phyloP scores from a whole-genome alignment of 2,888 invertebrate species.

The Epiblema foenella region DNA sequence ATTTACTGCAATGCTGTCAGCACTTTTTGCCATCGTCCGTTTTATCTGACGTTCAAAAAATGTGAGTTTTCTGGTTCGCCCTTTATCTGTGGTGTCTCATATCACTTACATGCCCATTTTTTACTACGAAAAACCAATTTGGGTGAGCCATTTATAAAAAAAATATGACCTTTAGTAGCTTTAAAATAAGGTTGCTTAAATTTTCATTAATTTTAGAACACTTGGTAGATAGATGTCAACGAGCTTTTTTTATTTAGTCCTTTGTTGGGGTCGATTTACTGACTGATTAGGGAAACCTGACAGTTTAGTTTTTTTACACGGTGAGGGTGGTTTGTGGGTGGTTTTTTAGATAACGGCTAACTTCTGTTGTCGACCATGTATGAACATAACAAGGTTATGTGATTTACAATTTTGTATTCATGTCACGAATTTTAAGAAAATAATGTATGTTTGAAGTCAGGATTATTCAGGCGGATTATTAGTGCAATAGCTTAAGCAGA shows the following conservation, averaged over 20 bases:
- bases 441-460: neutral
- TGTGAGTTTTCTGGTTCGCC: conserved; percentile 4
- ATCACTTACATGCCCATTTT: conserved; percentile 36
- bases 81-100: conserved; percentile 34
- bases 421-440: neutral
- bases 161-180: conserved; percentile 1
- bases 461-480: too few species aligned
- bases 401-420: neutral
- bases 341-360: conserved; percentile 53
- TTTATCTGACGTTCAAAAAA: conserved; percentile 14
- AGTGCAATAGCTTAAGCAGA: neutral
- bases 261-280: conserved; percentile 35
- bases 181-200: neutral
- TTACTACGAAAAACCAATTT: conserved; percentile 20
- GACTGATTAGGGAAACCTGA: conserved; percentile 39
- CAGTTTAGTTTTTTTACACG: conserved; percentile 49
- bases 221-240: conserved; percentile 50
- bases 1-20: conserved; percentile 1
- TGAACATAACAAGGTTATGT: conserved; percentile 11
- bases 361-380: conserved; percentile 45
- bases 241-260: conserved; percentile 45
- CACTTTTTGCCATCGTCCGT: neutral
- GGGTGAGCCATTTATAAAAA: neutral
- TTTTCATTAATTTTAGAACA: conserved; percentile 26
- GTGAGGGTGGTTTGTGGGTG: conserved; percentile 54